Evolutionary conservation across 2,888 invertebrate genomes (phyloP), one percentile per base, ranked within the genome.

Genomic region (Mesorhabditis spiculigera): DNA sequence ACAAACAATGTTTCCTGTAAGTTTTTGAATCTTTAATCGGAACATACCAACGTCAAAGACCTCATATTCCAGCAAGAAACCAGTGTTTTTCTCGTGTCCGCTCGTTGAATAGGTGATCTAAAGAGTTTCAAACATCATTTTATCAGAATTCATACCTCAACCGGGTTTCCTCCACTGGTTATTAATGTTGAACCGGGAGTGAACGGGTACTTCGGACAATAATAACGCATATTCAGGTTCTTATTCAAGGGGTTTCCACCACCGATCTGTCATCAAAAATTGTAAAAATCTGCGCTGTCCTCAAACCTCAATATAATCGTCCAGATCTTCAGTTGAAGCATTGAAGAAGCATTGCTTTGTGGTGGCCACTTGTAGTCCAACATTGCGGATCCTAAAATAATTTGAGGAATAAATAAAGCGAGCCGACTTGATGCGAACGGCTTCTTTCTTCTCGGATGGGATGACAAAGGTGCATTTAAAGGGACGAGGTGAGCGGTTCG

Each of bases 391-490:
- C 45, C 77, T 76, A 41, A 70, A 68, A 58, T 5, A 42, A 62
- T 5, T 4, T 67, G 66, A 66, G 28, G n/a, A 62, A 8, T 67
- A 63, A 69, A n/a, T n/a, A n/a, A 50, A n/a, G 10, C 58, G n/a
- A 5, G 43, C 74, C 4, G 61, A 75, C 75, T 67, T 75, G 10
- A 77, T 50, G 8, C 68, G 43, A 8, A 79, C 74, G 4, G 75
- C 72, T 28, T 75, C 72, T 8, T 76, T 73, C 45, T 68, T 67
- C 5, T 72, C 75, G 1, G 74, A 78, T 44, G 72, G 68, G 62
- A 84, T 82, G 13, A 75, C 71, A 67, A 83, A 84, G 16, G 76
- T 79, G 70, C 84, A 85, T 63, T 75, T 81, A 71, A 84, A 74
- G 63, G 75, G 74, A 10, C 68, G 61, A 10, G 70, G n/a, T 13